phyloP scores from a whole-genome alignment of 2,797 vertebrate species.

The Helicolenus hilgendorfi region DNA sequence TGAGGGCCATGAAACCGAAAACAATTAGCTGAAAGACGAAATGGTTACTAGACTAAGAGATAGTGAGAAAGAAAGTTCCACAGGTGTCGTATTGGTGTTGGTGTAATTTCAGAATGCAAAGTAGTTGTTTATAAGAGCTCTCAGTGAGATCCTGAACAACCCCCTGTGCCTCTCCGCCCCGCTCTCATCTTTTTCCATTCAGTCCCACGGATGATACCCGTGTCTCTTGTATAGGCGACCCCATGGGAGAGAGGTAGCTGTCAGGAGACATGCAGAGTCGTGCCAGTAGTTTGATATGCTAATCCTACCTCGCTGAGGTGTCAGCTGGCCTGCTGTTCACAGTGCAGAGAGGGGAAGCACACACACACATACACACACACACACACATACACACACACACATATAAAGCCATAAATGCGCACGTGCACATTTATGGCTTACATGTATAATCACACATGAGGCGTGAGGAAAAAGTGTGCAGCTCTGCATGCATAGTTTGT shows the following conservation, averaged over 20 bases:
- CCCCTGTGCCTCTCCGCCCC: conserved; percentile 7
- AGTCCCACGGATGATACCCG: conserved; percentile 57
- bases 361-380: background rate
- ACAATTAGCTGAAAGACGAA: background rate
- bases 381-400: background rate
- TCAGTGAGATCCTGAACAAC: conserved; percentile 21
- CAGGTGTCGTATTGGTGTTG: background rate
- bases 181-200: conserved; percentile 29
- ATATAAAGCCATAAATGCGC: background rate
- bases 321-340: conserved; percentile 82
- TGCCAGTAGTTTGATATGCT: conserved; percentile 84
- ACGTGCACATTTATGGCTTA: background rate
- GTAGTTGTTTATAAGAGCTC: conserved; percentile 1
- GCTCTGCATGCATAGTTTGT: background rate
- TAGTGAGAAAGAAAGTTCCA: background rate
- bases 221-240: conserved; percentile 53
- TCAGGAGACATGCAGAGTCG: conserved; percentile 73
- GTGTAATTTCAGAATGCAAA: background rate
- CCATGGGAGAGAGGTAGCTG: conserved; percentile 67
- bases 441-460: background rate
- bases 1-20: background rate
- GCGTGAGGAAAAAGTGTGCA: background rate
- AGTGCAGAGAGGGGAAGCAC: conserved; percentile 40
- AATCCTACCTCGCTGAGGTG: conserved; percentile 80
- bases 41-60: background rate